Conservation (phyloP, 2,113 vertebrate genomes). For the Pan troglodytes region DNA sequence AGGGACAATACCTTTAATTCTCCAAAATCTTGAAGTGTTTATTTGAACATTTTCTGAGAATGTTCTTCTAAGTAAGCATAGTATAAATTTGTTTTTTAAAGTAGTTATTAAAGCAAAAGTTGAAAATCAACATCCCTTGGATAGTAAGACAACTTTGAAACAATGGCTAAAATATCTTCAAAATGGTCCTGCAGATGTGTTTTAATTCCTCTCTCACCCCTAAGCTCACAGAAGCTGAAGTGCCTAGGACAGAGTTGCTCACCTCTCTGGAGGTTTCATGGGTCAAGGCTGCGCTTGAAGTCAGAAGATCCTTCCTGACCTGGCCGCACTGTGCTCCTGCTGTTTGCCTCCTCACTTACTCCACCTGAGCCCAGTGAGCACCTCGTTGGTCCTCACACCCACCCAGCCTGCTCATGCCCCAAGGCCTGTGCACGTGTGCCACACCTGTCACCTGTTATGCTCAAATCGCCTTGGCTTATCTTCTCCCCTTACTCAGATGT, state of each 20-base stretch:
- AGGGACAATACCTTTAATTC: not conserved
- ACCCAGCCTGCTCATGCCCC: not conserved
- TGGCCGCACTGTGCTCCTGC: not conserved
- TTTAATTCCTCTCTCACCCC: not conserved
- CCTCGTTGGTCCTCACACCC: not conserved
- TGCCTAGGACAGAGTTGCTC: too few relatives aligned
- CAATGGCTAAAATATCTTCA: not conserved
- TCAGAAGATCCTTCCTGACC: not conserved
- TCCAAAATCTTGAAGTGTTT: not conserved
- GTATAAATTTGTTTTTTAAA: not conserved
- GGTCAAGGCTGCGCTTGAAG: not conserved
- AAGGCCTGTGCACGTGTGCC: fast-evolving
- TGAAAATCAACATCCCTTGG: not conserved
- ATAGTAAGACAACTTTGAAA: not conserved
- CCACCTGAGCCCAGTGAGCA: not conserved
- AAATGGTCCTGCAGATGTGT: not conserved
- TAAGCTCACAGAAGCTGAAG: not conserved
- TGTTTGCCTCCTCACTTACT: not conserved
- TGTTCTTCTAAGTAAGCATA: not conserved
- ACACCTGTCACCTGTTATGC: not conserved
- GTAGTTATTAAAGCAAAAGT: not conserved
- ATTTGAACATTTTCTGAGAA: not conserved
- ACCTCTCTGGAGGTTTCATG: not conserved
- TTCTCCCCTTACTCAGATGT: not conserved
- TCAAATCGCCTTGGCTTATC: fast-evolving